These are phyloP conservation scores for Aleadryas rufinucha DNA, from an alignment of 2,113 vertebrate genomes.

Conservation along the genomic window DNA sequence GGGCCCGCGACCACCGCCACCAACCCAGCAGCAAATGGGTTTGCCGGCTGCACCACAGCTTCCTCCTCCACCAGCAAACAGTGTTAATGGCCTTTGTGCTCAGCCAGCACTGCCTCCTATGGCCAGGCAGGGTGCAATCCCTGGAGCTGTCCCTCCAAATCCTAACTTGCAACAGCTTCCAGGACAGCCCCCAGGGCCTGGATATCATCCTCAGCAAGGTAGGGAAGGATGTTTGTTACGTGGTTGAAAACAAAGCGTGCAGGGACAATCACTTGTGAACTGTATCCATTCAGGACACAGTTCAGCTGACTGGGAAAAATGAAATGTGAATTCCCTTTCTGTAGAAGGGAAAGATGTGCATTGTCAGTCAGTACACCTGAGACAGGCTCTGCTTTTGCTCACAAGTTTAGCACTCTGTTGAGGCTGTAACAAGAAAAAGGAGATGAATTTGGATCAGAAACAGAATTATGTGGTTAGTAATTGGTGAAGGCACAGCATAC, in stretches of 20 bases:
- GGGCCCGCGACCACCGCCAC: slow-evolving; percentile 48
- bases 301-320: neutral
- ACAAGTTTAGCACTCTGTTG: neutral
- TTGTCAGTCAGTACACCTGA: neutral
- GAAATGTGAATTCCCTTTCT: neutral
- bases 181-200: slow-evolving; percentile 70
- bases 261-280: neutral
- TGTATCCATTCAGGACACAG: accelerated
- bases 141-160: slow-evolving; percentile 66
- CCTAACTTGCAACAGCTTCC: slow-evolving; percentile 75
- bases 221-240: neutral
- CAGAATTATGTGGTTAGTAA: neutral
- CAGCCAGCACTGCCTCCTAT: slow-evolving; percentile 35
- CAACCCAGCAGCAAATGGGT: slow-evolving; percentile 51
- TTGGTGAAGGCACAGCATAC: neutral
- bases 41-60: slow-evolving; percentile 71
- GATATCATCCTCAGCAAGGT: slow-evolving; percentile 85
- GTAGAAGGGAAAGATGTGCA: neutral
- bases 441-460: neutral
- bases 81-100: slow-evolving; percentile 65
- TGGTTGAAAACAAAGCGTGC: neutral
- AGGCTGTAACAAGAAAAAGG: neutral
- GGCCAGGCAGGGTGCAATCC: slow-evolving; percentile 68
- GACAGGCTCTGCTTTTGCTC: neutral
- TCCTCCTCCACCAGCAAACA: slow-evolving; percentile 67